A percentile compares a stretch with the other conserved stretches of the same genome.
Conservation (phyloP, 2,888 invertebrate species). For the Autographa pulchrina region DNA sequence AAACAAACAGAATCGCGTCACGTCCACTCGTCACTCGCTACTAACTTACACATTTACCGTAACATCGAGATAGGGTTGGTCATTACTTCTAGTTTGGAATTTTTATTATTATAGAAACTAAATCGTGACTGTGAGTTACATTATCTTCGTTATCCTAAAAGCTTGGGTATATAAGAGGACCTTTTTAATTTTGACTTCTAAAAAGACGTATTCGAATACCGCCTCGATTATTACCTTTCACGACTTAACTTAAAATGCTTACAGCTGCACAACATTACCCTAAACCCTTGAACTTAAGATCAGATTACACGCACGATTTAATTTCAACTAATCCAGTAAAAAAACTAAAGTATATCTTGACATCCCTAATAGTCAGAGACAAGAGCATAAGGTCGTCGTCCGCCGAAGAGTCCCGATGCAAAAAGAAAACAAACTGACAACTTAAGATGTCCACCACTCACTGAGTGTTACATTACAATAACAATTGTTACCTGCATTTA, state of each 20-base stretch:
- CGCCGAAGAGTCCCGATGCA: conserved; percentile 78
- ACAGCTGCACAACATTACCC: conserved; percentile 4
- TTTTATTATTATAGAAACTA: not conserved
- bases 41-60: conserved; percentile 86
- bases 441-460: conserved; percentile 82
- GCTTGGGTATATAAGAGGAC: not conserved
- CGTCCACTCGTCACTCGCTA: conserved; percentile 84
- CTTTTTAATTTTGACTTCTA: not conserved
- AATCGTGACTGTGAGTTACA: not conserved
- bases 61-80: conserved; percentile 75
- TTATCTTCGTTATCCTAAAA: not conserved
- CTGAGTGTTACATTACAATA: conserved; percentile 84
- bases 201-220: not conserved
- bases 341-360: conserved; percentile 32
- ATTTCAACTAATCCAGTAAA: not conserved
- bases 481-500: conserved; percentile 68
- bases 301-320: not conserved
- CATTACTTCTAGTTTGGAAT: not conserved
- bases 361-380: conserved; percentile 73
- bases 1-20: conserved; percentile 86
- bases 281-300: not conserved
- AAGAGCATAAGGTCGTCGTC: conserved; percentile 79
- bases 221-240: not conserved
- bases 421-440: conserved; percentile 87
- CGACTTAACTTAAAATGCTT: not conserved